Percentiles rank a stretch among this genome's conserved stretches.
Conservation (phyloP, 2,888 invertebrate species). For the Fragum whitleyi region DNA sequence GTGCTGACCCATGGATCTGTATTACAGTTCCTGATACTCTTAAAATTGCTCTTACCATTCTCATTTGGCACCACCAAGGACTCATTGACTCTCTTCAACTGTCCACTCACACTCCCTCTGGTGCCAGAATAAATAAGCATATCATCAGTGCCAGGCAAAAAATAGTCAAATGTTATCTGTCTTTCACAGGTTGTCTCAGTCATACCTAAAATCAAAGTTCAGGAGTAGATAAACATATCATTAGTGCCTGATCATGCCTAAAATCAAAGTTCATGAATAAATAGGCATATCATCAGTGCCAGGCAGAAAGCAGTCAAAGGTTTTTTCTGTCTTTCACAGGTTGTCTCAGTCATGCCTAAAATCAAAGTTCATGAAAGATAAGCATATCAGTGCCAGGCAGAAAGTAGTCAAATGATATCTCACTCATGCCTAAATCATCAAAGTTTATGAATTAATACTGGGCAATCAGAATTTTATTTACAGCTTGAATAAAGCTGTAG, state of each 20-base stretch:
- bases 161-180: constrained; percentile 68
- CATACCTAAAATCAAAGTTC: constrained; percentile 69
- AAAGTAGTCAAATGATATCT: too few species aligned
- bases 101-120: constrained; percentile 65
- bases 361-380: neutral
- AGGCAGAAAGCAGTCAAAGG: constrained; percentile 67
- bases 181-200: constrained; percentile 75
- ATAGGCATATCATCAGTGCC: constrained; percentile 64
- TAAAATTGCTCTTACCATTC: neutral
- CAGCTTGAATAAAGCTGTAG: too few species aligned
- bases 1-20: too few species aligned
- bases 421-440: too few species aligned
- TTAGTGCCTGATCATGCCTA: too few species aligned
- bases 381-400: too few species aligned
- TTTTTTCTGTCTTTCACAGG: constrained; percentile 74
- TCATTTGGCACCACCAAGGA: neutral
- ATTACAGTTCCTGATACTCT: too few species aligned
- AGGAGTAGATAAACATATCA: too few species aligned
- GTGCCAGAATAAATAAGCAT: constrained; percentile 72
- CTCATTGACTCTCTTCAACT: neutral
- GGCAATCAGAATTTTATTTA: too few species aligned
- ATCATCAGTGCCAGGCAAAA: constrained; percentile 63
- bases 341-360: constrained; percentile 77
- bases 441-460: too few species aligned
- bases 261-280: too few species aligned